Conservation (phyloP, 1,140 invertebrate species). For the Rhagoletis pomonella region DNA sequence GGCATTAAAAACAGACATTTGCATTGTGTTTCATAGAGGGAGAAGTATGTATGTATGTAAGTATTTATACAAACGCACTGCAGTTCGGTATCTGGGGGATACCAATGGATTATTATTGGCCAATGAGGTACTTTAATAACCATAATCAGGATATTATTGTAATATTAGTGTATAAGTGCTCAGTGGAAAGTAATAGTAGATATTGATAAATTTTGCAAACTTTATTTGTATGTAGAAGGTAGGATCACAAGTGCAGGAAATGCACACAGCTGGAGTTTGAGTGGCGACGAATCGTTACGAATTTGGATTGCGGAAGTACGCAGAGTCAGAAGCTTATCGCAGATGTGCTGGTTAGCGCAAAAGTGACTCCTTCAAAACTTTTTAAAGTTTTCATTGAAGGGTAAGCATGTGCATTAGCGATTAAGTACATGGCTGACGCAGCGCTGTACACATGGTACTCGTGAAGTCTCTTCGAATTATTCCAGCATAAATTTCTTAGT, state of each 20-base stretch:
- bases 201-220: neutral
- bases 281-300: neutral
- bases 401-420: neutral
- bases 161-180: neutral
- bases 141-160: slow-evolving; percentile 50
- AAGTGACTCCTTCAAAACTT: neutral
- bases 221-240: no score
- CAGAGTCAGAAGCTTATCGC: slow-evolving; percentile 6
- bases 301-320: slow-evolving; percentile 11
- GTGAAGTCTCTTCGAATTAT: no score
- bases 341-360: slow-evolving; percentile 25
- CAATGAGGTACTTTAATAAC: slow-evolving; percentile 52
- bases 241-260: slow-evolving; percentile 51
- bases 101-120: slow-evolving; percentile 49
- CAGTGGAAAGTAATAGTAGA: neutral
- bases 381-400: neutral
- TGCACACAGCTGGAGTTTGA: slow-evolving; percentile 38
- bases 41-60: neutral
- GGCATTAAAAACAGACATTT: slow-evolving; percentile 38
- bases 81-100: slow-evolving; percentile 39
- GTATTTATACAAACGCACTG: neutral
- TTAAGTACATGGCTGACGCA: neutral
- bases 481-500: no score
- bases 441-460: no score
- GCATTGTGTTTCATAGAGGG: neutral